Evolutionary conservation across 2,113 vertebrate genomes (phyloP).

Genomic region (Thalassoma bifasciatum): DNA sequence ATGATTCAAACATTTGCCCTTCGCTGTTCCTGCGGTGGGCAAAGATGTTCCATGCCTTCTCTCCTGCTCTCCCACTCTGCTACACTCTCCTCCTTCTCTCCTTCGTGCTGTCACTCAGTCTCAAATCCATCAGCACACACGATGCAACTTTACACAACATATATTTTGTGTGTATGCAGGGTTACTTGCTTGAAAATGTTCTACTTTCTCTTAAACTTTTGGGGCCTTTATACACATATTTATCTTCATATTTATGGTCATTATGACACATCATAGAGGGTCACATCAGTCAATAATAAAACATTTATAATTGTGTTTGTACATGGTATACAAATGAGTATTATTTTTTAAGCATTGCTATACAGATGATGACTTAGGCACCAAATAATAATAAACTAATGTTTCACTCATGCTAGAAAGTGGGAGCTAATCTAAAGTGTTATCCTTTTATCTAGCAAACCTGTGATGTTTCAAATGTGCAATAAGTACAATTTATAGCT

Average conservation of each 20-base stretch:
- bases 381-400: no score
- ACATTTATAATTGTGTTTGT: no score
- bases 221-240: background rate
- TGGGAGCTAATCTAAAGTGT: no score
- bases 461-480: background rate
- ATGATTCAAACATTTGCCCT: conserved; percentile 84
- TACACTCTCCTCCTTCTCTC: background rate
- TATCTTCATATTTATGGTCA: no score
- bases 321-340: no score
- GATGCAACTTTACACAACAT: background rate
- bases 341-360: no score
- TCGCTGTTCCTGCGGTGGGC: conserved; percentile 71
- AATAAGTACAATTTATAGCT: background rate
- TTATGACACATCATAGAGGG: no score
- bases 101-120: conserved; percentile 3
- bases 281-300: no score
- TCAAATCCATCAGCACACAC: conserved; percentile 2
- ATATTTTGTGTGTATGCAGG: background rate
- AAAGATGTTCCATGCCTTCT: conserved; percentile 63
- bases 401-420: no score
- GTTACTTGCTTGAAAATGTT: background rate
- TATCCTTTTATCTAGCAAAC: background rate
- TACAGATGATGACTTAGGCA: no score
- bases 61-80: conserved; percentile 4
- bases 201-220: background rate